A percentile compares a stretch with the other conserved stretches of the same genome.
Evolutionary conservation across 2,888 invertebrate genomes (phyloP).

Genomic region (Apamea monoglypha): DNA sequence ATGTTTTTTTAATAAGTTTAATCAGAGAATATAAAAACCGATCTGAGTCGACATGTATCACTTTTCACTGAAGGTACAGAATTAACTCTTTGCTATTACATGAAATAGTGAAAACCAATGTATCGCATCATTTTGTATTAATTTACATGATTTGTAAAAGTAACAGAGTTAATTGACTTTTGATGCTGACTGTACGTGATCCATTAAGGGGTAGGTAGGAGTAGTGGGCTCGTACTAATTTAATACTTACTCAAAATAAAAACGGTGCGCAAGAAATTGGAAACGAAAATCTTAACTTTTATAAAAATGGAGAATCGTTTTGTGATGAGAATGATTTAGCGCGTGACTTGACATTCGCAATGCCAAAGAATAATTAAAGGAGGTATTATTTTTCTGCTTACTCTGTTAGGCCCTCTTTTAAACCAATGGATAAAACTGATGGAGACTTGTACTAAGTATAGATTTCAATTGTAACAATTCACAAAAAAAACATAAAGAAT

Average conservation of each 20-base stretch:
- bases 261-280: constrained; percentile 6
- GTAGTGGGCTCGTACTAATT: constrained; percentile 50
- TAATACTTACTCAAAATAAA: constrained; percentile 52
- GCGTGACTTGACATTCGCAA: background rate
- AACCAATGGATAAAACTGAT: too few species aligned
- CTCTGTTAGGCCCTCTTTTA: background rate
- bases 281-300: constrained; percentile 24
- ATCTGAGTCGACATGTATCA: too few species aligned
- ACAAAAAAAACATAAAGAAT: background rate
- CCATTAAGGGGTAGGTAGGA: constrained; percentile 68
- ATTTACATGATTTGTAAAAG: too few species aligned
- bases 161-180: too few species aligned
- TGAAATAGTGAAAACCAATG: too few species aligned
- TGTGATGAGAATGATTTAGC: constrained; percentile 14
- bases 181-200: too few species aligned
- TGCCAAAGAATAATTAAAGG: background rate
- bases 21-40: too few species aligned
- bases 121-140: too few species aligned
- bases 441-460: background rate
- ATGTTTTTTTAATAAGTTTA: too few species aligned
- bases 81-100: too few species aligned
- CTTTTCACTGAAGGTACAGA: too few species aligned
- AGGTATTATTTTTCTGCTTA: background rate
- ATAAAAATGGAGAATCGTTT: constrained; percentile 16
- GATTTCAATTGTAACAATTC: background rate